phyloP scores from a whole-genome alignment of 2,113 vertebrate genomes.

The Centropristis striata region DNA sequence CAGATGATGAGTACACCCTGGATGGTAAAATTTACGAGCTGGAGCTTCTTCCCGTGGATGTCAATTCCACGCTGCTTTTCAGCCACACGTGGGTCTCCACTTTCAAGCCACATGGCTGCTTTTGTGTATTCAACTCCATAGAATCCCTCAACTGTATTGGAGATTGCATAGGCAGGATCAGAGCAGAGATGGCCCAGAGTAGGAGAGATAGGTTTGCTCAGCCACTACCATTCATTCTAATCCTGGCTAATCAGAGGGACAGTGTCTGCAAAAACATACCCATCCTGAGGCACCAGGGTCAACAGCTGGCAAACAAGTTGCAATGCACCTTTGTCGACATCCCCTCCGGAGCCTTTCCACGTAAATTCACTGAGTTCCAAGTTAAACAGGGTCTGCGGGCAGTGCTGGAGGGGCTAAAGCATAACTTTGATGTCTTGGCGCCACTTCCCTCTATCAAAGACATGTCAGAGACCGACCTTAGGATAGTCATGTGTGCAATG shows the following conservation, averaged over 20 bases:
- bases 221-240: constrained; percentile 95
- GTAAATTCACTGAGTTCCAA: constrained; percentile 97
- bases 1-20: constrained; percentile 97
- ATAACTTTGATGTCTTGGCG: constrained; percentile 93
- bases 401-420: constrained; percentile 95
- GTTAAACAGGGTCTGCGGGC: constrained; percentile 96
- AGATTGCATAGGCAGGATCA: constrained; percentile 95
- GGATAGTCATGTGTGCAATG: constrained; percentile 99
- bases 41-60: constrained; percentile 94
- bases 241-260: constrained; percentile 97
- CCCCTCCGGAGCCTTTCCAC: constrained; percentile 92
- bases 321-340: constrained; percentile 98
- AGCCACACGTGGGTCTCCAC: constrained; percentile 93
- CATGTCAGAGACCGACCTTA: constrained; percentile 94
- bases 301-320: constrained; percentile 97
- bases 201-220: constrained; percentile 93
- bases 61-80: constrained; percentile 93
- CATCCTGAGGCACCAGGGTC: constrained; percentile 97
- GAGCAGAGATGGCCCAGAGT: constrained; percentile 93
- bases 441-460: constrained; percentile 96
- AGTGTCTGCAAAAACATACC: constrained; percentile 94
- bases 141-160: constrained; percentile 97
- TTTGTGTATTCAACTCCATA: constrained; percentile 98
- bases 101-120: constrained; percentile 98
- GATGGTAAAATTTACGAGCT: constrained; percentile 99